Evolutionary conservation across 2,113 vertebrate species (phyloP), one percentile per base, ranked within the genome.

Genomic region (Lycaon pictus): DNA sequence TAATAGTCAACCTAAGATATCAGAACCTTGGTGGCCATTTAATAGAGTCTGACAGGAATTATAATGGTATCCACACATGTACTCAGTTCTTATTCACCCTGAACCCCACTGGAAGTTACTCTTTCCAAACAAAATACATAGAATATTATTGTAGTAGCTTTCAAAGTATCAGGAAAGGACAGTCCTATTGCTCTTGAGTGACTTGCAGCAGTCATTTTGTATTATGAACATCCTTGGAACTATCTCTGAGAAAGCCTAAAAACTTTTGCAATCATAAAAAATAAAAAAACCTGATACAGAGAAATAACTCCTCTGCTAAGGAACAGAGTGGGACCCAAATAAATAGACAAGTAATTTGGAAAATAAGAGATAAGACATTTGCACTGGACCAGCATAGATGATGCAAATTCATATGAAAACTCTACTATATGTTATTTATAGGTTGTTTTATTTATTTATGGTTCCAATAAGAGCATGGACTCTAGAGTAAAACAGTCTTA

Each of bases 221-320:
- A 16, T 10, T 63, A 9, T 3, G 51, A 29, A 80, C 51, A 79
- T 48, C 25, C 11, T 65, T 77, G 91, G 48, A n/a, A 67, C 9
- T 74, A 77, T 25, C 23, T 91, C 32, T 35, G 25, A 76, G 67
- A 77, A 95, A 48, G 29, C 43, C 83, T 69, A 79, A 35, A 51
- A 67, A 12, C 10, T 60, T 53, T 69, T 55, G 13, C n/a, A 88
- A 35, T 35, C n/a, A 35, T 84, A 69, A 62, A 37, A 37, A 89
- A 55, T 62, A 67, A 51, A 93, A 93, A 67, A 5, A 27, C 17
- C 35, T 93, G 29, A 74, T 88, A 87, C 20, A 88, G 69, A 96
- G 20, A 51, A 76, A 56, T 53, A 7, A 29, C 10, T 67, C 7
- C 22, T 19, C 22, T 76, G 11, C 55, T 12, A n/a, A 9, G 89